Percentiles rank a stretch among this genome's conserved stretches.
Conservation (phyloP, 2,888 invertebrate genomes). For the Charanyca ferruginea region DNA sequence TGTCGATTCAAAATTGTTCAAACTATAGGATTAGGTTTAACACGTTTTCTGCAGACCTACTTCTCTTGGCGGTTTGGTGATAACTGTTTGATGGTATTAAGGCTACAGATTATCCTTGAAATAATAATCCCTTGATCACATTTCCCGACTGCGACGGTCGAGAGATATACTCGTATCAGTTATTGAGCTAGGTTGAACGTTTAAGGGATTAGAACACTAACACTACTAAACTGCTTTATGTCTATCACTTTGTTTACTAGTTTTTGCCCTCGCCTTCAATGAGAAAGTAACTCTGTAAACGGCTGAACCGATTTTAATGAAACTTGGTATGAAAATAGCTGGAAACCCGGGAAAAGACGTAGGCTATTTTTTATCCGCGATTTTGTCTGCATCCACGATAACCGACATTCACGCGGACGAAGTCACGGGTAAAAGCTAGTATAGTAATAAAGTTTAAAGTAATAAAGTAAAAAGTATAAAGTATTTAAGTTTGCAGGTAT, state of each 20-base stretch:
- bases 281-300: too few relatives aligned
- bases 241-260: too few relatives aligned
- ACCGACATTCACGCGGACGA: too few relatives aligned
- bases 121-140: slow-evolving; percentile 17
- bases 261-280: too few relatives aligned
- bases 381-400: too few relatives aligned
- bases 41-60: not conserved
- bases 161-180: not conserved
- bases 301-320: too few relatives aligned
- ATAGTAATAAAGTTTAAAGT: too few relatives aligned
- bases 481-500: too few relatives aligned
- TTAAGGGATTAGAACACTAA: slow-evolving; percentile 8
- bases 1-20: not conserved
- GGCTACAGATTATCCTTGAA: slow-evolving; percentile 11
- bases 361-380: not conserved
- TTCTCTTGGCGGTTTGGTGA: not conserved
- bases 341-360: too few relatives aligned
- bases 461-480: too few relatives aligned
- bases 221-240: not conserved
- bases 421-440: too few relatives aligned
- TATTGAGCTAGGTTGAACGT: slow-evolving; percentile 5
- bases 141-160: not conserved
- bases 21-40: not conserved
- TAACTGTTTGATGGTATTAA: not conserved
- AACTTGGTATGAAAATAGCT: too few relatives aligned